These are phyloP conservation scores for Microcebus tavaratra DNA, from an alignment of 2,113 vertebrate genomes.

Conservation along the genomic window DNA sequence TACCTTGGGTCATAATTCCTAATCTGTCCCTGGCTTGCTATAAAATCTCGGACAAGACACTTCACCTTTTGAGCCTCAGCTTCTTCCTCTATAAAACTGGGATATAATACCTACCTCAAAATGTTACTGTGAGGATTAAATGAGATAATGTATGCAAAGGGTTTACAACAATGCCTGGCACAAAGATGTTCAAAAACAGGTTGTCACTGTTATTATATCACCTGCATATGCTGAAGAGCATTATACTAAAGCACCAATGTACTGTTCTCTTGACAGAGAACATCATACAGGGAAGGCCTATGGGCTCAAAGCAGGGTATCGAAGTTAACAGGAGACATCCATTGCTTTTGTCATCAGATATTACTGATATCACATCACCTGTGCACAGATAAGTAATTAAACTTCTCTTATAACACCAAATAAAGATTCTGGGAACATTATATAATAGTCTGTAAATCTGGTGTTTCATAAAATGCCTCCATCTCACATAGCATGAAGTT, in stretches of 20 bases:
- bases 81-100: background rate
- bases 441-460: conserved; percentile 56
- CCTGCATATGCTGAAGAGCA: background rate
- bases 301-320: background rate
- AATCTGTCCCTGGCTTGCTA: background rate
- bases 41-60: background rate
- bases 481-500: conserved; percentile 48
- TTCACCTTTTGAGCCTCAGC: background rate
- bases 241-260: conserved; percentile 4
- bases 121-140: conserved; percentile 29
- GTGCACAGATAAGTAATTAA: conserved; percentile 28
- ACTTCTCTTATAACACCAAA: conserved; percentile 3
- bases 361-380: background rate
- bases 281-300: background rate
- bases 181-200: background rate
- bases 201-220: conserved; percentile 31
- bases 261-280: background rate
- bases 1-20: background rate
- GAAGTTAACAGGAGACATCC: background rate
- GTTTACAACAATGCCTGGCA: background rate
- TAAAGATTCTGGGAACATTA: conserved; percentile 44
- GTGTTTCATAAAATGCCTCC: conserved; percentile 57
- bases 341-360: background rate
- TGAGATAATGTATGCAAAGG: background rate
- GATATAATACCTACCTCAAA: conserved; percentile 21